Base-by-base conservation (phyloP, 2,113 vertebrate genomes). In the Gorsachius goisagi region DNA sequence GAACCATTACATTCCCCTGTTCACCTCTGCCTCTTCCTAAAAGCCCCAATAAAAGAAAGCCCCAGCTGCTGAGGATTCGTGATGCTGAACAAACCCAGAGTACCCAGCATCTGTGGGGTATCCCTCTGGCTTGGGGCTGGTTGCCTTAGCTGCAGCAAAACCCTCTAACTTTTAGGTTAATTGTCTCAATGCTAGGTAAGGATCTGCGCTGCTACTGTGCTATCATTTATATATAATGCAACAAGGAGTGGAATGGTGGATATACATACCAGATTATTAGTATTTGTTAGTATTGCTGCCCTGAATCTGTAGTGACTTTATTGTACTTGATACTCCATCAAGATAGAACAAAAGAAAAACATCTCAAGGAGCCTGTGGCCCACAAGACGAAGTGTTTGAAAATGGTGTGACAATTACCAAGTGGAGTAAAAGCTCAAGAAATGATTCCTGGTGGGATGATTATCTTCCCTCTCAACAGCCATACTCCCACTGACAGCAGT, bases 1-100 rank as follows among this genome's bases (percentile, higher is more conserved):
- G 33, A 72, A 28, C 3, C 3, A 3, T 56, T 56, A 1, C 15
- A 9, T 35, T 69, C 14, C 13, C 11, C 8, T 0, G 0, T 35
- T 74, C 44, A 30, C 15, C 13, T 69, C 39, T 0, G 1, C 22
- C 30, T 80, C 47, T 77, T 45, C 12, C 45, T 5, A 21, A 72
- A 81, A 72, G 24, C 20, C 35, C n/a, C 19, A 8, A 1, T 37
- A 33, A 41, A 41, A 41, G 39, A 41, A 41, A 41, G 39, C 39
- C 39, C 39, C 39, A 60, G 9, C 20, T 32, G 23, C 59, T 64
- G 76, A 60, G 28, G 47, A 1, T 41, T 3, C 2, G 21, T 9
- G 60, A 9, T 71, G 35, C 49, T 73, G 67, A 32, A 2, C 12
- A n/a, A 39, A 27, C 9, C 22, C 19, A 4, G 11, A 30, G 33